Evolutionary conservation across 2,113 vertebrate species (phyloP), one percentile per base, ranked within the genome.

Genomic region (Lagopus leucura): DNA sequence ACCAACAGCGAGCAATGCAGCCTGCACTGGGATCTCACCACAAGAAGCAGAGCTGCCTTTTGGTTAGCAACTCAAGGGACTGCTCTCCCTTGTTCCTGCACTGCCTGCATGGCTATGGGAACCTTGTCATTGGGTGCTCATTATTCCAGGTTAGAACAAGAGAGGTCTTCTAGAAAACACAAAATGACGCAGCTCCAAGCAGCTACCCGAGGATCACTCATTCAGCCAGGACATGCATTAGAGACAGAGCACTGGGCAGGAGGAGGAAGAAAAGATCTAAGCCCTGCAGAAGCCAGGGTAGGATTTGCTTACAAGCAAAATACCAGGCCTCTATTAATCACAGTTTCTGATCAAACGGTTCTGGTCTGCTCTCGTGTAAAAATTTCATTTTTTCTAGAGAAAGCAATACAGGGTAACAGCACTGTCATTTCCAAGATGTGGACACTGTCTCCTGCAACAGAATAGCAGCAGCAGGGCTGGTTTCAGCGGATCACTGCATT

Each of bases 201-300:
- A 48, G 21, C 10, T 14, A 18, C 30, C 2, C 36, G 27, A 54
- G 17, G 15, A 21, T 83, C 36, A 13, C 1, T n/a, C 27, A 65
- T 9, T 40, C 61, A n/a, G 40, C 66, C 65, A 63, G 64, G 64
- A 43, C 58, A 18, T 0, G 3, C 34, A 10, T 12, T 0, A 40
- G n/a, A 22, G 65, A 54, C 8, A 66, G 50, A 61, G 34, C 34
- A 27, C 15, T 21, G 73, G 83, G 11, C 24, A 43, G 55, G 22
- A 76, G 27, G 30, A 55, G 47, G 36, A 42, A 52, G 13, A 67
- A 43, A n/a, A 76, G 28, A 11, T 38, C 7, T 15, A 50, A 34
- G n/a, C 17, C 14, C 38, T 0, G 16, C 50, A n/a, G 36, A 71
- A 38, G 43, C 38, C 0, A 18, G 28, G 1, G 0, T 61, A 76